Conservation (phyloP, 1,140 invertebrate genomes). For the Aphelenchoides fujianensis region DNA sequence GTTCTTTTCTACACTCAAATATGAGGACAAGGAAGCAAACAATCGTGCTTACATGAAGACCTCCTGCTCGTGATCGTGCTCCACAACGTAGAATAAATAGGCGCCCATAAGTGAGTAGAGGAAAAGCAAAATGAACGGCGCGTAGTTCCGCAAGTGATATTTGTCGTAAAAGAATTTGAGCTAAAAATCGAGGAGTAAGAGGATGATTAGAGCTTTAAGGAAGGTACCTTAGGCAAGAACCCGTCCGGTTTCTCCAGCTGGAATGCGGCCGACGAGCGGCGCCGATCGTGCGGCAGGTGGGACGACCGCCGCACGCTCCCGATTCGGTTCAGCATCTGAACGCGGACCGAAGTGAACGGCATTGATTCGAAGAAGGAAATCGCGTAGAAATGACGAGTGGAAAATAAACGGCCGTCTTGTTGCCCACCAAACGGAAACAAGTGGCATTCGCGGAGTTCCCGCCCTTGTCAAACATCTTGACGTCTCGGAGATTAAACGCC, state of each 20-base stretch:
- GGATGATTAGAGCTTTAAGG: not conserved
- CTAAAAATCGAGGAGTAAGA: slow-evolving; percentile 36
- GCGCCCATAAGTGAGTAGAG: slow-evolving; percentile 59
- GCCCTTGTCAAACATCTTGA: no score
- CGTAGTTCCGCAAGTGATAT: slow-evolving; percentile 51
- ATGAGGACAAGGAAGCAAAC: not conserved
- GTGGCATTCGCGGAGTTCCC: no score
- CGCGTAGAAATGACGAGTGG: no score
- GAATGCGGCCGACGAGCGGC: not conserved
- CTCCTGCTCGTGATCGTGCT: slow-evolving; percentile 54
- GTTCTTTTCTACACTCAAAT: slow-evolving; percentile 35
- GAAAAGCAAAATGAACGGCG: slow-evolving; percentile 54
- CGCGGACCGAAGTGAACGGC: no score
- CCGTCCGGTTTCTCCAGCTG: not conserved
- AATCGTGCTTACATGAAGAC: slow-evolving; percentile 38
- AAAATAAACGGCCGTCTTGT: no score
- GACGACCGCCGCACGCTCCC: not conserved
- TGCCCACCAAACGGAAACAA: no score
- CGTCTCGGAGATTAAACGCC: no score
- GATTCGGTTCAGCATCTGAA: slow-evolving; percentile 12
- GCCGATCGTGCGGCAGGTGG: not conserved
- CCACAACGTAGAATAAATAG: slow-evolving; percentile 53
- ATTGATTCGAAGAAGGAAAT: no score
- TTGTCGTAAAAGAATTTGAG: slow-evolving; percentile 56
- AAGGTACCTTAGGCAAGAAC: not conserved